These are phyloP conservation scores for Acrobasis suavella DNA, from an alignment of 2,888 invertebrate species.

Conservation along the genomic window DNA sequence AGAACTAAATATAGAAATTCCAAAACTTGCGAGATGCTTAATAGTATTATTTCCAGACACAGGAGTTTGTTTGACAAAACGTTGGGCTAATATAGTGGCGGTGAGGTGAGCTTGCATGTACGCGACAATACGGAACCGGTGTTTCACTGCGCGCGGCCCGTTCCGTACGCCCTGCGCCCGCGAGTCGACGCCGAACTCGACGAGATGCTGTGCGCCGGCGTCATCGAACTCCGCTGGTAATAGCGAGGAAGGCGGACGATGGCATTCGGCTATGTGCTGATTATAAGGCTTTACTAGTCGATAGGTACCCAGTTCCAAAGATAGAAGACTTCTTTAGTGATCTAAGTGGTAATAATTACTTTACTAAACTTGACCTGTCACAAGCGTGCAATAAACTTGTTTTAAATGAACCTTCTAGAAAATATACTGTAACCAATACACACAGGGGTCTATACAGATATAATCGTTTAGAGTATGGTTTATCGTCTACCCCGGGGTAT, in stretches of 20 bases:
- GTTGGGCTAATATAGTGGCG: background rate
- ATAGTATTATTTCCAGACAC: conserved; percentile 3
- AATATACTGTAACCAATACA: background rate
- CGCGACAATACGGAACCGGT: background rate
- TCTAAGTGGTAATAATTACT: background rate
- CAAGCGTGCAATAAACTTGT: background rate
- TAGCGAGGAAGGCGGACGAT: background rate
- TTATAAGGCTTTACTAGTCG: background rate
- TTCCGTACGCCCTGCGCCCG: background rate
- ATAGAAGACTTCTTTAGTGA: background rate
- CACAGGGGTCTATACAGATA: background rate
- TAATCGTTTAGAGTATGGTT: too few relatives aligned
- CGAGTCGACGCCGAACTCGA: background rate
- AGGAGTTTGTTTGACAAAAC: conserved; percentile 3
- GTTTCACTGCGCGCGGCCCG: background rate
- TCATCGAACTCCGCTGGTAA: background rate
- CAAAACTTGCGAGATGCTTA: background rate
- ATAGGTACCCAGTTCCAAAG: background rate
- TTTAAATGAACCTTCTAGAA: background rate
- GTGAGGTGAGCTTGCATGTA: background rate
- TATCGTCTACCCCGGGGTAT: too few relatives aligned
- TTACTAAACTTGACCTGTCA: background rate
- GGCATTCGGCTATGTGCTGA: background rate
- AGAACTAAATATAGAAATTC: too few relatives aligned
- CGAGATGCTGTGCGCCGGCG: background rate